Base-by-base conservation (phyloP, 2,113 vertebrate species). In the Prochilodus magdalenae region DNA sequence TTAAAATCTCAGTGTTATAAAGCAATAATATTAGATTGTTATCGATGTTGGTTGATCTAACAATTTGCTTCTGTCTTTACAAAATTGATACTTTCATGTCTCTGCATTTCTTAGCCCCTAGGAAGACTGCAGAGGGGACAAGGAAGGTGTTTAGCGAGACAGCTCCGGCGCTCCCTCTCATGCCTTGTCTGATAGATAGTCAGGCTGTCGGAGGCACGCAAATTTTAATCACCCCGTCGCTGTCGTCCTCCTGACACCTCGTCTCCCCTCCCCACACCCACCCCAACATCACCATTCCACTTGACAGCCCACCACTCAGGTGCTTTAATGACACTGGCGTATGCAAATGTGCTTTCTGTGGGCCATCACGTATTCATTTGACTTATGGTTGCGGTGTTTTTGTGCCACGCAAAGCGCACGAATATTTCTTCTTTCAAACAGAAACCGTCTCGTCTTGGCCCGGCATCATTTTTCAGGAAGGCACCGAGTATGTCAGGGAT, bases 381-480 rank as follows among this genome's bases (percentile, higher is more conserved):
- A 71, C 29, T 57, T 67, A 75, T 53, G 57, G 30, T 30, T 33
- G 74, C 51, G 14, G 33, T 27, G 27, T 77, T 14, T 44, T 36
- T 65, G 57, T 53, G 40, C 47, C 26, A 10, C 70, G 66, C 63
- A 47, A 73, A 29, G 26, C 5, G 53, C 47, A 22, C 65, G 51
- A 3, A 0, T 73, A n/a, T 51, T 59, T 57, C 73, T 75, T 36
- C 16, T 20, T 18, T n/a, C 62, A 27, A 75, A 65, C 70, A 11
- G 11, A 15, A 3, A 22, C 0, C 40, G 59, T 57, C 55, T 10
- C 70, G 53, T 36, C 65, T 83, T 87, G 79, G 76, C 84, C 84
- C 87, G 79, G 84, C 83, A 86, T 85, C 85, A 78, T 88, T 86
- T 91, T 85, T 83, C 81, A 67, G 51, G 33, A 30, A 3, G 18